Conservation (phyloP, 2,113 vertebrate genomes). For the Callorhinus ursinus region DNA sequence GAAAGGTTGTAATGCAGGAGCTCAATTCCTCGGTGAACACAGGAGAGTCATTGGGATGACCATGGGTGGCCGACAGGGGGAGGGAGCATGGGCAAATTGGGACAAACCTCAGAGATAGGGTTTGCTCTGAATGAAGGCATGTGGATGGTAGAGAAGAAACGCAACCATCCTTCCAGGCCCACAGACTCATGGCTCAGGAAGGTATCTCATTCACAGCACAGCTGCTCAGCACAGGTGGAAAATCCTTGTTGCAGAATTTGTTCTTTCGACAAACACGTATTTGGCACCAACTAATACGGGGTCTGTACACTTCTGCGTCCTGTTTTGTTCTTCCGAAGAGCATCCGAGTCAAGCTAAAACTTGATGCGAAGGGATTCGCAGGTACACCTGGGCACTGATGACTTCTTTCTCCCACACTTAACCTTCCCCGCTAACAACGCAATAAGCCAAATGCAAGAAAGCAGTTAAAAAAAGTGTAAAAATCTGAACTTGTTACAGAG, state of each 20-base stretch:
- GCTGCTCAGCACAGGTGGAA: background rate
- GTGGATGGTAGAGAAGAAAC: background rate
- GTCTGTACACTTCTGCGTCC: background rate
- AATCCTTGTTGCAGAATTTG: background rate
- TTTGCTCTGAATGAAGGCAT: background rate
- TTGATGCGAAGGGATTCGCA: background rate
- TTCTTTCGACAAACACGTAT: slow-evolving; percentile 19
- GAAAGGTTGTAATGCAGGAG: background rate
- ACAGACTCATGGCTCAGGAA: background rate
- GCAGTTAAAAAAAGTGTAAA: background rate
- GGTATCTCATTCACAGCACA: background rate
- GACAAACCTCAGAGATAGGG: background rate
- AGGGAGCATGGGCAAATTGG: background rate
- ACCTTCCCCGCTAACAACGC: background rate
- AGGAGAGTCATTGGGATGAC: background rate
- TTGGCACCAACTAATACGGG: background rate
- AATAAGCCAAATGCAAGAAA: background rate
- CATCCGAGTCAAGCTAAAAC: background rate
- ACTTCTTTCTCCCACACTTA: background rate
- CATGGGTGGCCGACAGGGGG: background rate
- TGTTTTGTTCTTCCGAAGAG: background rate
- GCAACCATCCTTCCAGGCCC: background rate
- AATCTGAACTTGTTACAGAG: background rate
- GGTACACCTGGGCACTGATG: background rate
- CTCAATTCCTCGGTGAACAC: background rate